These are phyloP conservation scores for Corynorhinus townsendii DNA, from an alignment of 2,113 vertebrate genomes.

Conservation along the genomic window DNA sequence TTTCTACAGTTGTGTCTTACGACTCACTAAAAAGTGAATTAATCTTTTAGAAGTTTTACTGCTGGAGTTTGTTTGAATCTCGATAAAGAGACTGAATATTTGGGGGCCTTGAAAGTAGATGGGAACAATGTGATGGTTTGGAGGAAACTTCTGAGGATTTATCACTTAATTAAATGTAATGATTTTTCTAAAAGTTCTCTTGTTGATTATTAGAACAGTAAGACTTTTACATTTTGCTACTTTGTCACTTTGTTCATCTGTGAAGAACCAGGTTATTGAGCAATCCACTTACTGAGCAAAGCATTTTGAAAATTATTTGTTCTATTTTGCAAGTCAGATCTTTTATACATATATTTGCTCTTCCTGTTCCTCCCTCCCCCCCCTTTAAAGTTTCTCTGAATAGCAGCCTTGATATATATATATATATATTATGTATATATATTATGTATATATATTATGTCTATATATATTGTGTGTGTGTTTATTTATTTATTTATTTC, in stretches of 20 bases:
- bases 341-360: conserved; percentile 28
- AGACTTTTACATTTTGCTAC: not conserved
- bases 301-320: conserved; percentile 40
- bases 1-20: not conserved
- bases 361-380: not conserved
- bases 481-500: too few relatives aligned
- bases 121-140: not conserved
- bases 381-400: not conserved
- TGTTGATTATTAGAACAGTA: conserved; percentile 13
- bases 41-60: not conserved
- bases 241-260: conserved; percentile 21
- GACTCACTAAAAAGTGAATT: not conserved
- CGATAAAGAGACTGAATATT: not conserved
- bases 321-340: conserved; percentile 13
- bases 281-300: conserved; percentile 38
- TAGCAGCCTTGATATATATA: not conserved
- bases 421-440: too few relatives aligned
- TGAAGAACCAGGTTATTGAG: conserved; percentile 17
- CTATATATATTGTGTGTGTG: too few relatives aligned
- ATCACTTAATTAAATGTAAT: not conserved
- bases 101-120: not conserved
- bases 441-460: too few relatives aligned
- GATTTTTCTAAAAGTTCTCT: not conserved
- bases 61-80: not conserved
- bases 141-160: not conserved